Evolutionary conservation across 1,140 invertebrate genomes (phyloP).

Genomic region (Leptinotarsa defecta): DNA sequence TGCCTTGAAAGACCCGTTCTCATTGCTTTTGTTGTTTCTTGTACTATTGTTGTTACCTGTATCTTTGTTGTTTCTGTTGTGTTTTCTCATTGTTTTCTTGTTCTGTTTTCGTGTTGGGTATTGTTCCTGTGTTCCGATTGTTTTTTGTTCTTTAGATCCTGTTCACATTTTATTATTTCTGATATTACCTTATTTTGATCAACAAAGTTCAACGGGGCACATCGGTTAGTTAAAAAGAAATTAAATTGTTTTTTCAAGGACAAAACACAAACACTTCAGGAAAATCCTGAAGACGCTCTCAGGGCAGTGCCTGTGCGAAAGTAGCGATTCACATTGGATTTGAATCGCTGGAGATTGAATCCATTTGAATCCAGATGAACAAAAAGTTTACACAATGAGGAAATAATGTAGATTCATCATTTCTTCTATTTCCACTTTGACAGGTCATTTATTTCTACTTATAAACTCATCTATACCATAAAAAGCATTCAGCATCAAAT

Average conservation of each 20-base stretch:
- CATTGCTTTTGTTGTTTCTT: not conserved
- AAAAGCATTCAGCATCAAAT: too few species aligned
- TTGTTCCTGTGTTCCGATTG: not conserved
- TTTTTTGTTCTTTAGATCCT: not conserved
- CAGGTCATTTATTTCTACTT: too few species aligned
- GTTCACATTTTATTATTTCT: not conserved
- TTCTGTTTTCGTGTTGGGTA: not conserved
- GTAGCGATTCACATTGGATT: too few species aligned
- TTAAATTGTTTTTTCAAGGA: not conserved
- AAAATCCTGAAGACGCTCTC: too few species aligned
- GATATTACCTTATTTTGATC: not conserved
- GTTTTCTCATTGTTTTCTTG: not conserved
- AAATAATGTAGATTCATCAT: too few species aligned
- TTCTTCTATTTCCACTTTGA: too few species aligned
- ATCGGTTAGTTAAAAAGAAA: not conserved
- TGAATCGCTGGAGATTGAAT: too few species aligned
- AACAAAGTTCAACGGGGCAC: not conserved
- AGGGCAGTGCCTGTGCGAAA: too few species aligned
- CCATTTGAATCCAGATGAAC: too few species aligned
- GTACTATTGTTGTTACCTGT: not conserved
- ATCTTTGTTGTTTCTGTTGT: not conserved
- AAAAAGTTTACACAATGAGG: too few species aligned
- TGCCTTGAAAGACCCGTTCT: not conserved
- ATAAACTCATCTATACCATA: too few species aligned
- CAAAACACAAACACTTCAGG: too few species aligned